phyloP scores from a whole-genome alignment of 2,888 invertebrate genomes.

The Myopa testacea region DNA sequence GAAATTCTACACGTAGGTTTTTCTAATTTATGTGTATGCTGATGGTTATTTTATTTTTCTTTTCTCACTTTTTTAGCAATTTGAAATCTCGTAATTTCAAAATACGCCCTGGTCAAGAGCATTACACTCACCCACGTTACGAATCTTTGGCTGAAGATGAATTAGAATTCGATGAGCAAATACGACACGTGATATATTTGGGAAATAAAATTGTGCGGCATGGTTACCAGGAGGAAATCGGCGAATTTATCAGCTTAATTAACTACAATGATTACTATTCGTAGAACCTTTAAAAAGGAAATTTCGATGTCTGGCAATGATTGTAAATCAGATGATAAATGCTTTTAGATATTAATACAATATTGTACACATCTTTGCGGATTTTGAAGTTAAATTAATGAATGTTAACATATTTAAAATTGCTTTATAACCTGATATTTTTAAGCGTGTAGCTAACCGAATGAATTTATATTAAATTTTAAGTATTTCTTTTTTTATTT shows the following conservation, averaged over 20 bases:
- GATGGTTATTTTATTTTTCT: neutral
- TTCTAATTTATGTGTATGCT: slow-evolving; percentile 20
- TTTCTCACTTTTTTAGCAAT: slow-evolving; percentile 54
- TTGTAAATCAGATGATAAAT: neutral
- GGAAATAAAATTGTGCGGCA: slow-evolving; percentile 66
- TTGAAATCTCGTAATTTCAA: slow-evolving; percentile 62
- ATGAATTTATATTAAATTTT: neutral
- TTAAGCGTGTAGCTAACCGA: slow-evolving; percentile 13
- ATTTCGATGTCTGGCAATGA: neutral
- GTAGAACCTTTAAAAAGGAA: slow-evolving; percentile 7
- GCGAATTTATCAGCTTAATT: slow-evolving; percentile 65
- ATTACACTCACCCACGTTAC: slow-evolving; percentile 64
- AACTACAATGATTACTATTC: slow-evolving; percentile 67
- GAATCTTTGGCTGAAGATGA: slow-evolving; percentile 63
- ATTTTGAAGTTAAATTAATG: neutral
- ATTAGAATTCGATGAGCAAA: slow-evolving; percentile 63
- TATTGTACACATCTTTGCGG: neutral
- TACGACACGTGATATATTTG: slow-evolving; percentile 65
- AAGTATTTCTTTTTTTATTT: neutral
- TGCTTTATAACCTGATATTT: neutral
- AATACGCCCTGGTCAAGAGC: slow-evolving; percentile 51
- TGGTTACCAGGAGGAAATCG: slow-evolving; percentile 67
- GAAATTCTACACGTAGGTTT: slow-evolving; percentile 69
- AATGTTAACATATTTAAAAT: neutral
- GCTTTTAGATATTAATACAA: neutral